Conservation (phyloP, 2,113 vertebrate genomes). For the Tichodroma muraria region DNA sequence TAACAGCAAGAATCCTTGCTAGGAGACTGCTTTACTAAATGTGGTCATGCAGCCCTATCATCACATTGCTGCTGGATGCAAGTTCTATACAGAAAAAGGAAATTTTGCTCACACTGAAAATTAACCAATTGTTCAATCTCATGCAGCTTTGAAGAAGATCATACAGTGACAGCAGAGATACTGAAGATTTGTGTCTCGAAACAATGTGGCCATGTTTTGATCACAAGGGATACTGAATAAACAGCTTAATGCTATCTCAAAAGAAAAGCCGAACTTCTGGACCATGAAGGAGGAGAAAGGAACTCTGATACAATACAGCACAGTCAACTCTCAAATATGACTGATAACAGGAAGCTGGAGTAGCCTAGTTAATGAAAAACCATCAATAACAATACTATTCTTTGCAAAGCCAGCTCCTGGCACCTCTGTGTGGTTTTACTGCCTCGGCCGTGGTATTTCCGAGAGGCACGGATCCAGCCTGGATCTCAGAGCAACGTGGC, state of each 20-base stretch:
- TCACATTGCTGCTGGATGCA: background rate
- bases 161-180: background rate
- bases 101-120: background rate
- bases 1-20: background rate
- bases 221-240: background rate
- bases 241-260: background rate
- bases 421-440: background rate
- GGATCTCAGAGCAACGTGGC: background rate
- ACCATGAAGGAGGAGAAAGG: conserved; percentile 42
- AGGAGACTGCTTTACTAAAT: background rate
- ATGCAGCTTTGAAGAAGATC: background rate
- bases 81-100: background rate
- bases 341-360: conserved; percentile 41
- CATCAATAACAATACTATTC: conserved; percentile 22
- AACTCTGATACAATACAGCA: background rate
- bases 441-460: background rate
- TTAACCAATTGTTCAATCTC: background rate
- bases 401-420: conserved; percentile 3
- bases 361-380: conserved; percentile 61
- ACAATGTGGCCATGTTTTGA: background rate
- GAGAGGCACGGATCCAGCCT: background rate
- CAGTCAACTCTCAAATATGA: background rate
- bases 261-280: conserved; percentile 38
- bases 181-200: background rate
- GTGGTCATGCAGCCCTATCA: conserved; percentile 1